Evolutionary conservation across 2,113 vertebrate species (phyloP), one percentile per base, ranked within the genome.

Genomic region (Pluvianellus socialis): DNA sequence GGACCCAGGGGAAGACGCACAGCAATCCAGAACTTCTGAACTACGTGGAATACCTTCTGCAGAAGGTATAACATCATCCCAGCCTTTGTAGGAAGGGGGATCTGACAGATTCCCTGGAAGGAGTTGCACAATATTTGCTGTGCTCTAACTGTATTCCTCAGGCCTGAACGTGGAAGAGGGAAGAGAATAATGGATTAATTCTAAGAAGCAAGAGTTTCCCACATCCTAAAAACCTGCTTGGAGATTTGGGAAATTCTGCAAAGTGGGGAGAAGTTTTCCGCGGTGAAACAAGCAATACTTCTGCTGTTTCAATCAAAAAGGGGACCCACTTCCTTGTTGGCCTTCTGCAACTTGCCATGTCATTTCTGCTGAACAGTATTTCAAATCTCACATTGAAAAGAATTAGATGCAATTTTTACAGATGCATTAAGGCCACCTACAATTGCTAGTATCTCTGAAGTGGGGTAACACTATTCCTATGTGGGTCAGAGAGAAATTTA

Each of bases 11-110:
- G 9, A 4, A 68, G 28, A 6, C 15, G 19, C 14, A 80, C 49
- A 58, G 26, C 40, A 71, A 4, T 0, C 0, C 62, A 92, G 71
- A 73, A n/a, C 11, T 33, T 79, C 35, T 26, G 72, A 88, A 58
- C 20, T 3, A 20, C 1, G 2, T 0, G 2, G 26, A 47, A 65
- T 33, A 2, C 38, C 38, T 55, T 38, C 70, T 83, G 55, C 58
- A 58, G 24, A 68, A 42, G 24, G 17, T 24, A 3, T 11, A 19
- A 47, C 20, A n/a, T 12, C 61, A 50, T 20, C 10, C 6, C 79
- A 68, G 3, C 14, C 66, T 45, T 50, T 10, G 27, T 8, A 23
- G 61, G 49, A 56, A 86, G 35, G 7, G 12, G 2, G 26, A 13
- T 50, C 33, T 53, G 59, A 55, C 55, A 45, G 33, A 74, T n/a